Evolutionary conservation across 2,797 vertebrate genomes (phyloP), one percentile per base, ranked within the genome.

Genomic region (Leuciscus waleckii): DNA sequence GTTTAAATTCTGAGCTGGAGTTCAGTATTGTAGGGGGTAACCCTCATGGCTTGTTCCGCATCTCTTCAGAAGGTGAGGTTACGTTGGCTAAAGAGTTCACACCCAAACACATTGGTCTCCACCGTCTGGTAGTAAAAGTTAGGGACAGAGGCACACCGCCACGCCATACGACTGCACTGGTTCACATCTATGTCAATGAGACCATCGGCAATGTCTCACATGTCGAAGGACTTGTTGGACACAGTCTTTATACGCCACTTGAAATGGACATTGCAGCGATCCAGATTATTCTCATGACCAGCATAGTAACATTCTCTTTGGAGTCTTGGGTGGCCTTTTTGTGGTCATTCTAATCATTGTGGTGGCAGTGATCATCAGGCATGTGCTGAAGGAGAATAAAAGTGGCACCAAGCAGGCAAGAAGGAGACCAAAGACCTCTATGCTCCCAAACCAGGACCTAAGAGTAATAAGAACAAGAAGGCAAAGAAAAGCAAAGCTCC

Each of bases 351-450:
- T 99, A 81, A 96, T 98, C 85, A 99, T 99, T 0, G 96, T 98
- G 71, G 93, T 96, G 3, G 98, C 98, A 0, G 95, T 99, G 11
- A 93, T 99, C 5, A 96, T 98, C 89, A 95, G 97, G 49, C 97
- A 99, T 86, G 96, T 98, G 70, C 97, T 98, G 90, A 98, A 98
- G 49, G 97, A 98, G 87, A 95, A 97, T 79, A 99, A 99, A 92
- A 99, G 98, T 0, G 98, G 98, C 82, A 99, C 90, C 98, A 99
- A 90, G 97, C 98, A 0, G 98, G 98, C 13, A 99, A 99, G 90
- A 99, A 99, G 91, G 98, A 99, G 91, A 98, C 96, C 79, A 99
- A 99, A 91, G 98, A 99, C 90, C 93, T 99, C 23, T 99, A 98
- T 0, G 95, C 98, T 0, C 97, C 98, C 46, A 99, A 99, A 90